These are phyloP conservation scores for Tipula vernalis DNA, from an alignment of 2,888 invertebrate species.

Conservation along the genomic window DNA sequence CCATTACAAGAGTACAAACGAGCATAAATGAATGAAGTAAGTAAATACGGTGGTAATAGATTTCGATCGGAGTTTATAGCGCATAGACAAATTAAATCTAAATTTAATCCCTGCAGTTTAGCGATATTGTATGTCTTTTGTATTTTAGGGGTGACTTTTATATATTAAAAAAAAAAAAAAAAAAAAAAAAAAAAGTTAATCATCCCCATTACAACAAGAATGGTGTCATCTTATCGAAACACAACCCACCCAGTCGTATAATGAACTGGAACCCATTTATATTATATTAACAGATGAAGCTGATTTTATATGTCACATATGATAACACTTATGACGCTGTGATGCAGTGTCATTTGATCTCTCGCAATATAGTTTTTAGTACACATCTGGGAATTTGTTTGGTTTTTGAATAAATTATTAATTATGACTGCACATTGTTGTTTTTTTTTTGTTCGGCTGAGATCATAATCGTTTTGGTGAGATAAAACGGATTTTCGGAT, in stretches of 20 bases:
- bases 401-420: not conserved
- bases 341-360: not conserved
- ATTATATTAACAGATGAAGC: not conserved
- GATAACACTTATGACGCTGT: not conserved
- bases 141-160: not conserved
- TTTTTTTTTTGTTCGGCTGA: not conserved
- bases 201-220: not conserved
- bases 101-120: constrained; percentile 4
- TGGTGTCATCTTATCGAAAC: not conserved
- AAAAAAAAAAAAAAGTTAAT: not conserved
- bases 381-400: not conserved
- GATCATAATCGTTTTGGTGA: not conserved
- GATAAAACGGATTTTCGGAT: not conserved
- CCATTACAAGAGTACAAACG: not conserved
- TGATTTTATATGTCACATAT: not conserved
- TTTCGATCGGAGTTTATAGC: not conserved
- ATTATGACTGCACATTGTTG: not conserved
- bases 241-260: not conserved
- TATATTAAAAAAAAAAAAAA: not conserved
- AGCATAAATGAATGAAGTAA: not conserved
- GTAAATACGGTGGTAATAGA: not conserved
- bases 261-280: not conserved
- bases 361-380: not conserved
- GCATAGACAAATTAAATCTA: not conserved
- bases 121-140: not conserved